Base-by-base conservation (phyloP, 1,140 invertebrate species). In the Araneus ventricosus region DNA sequence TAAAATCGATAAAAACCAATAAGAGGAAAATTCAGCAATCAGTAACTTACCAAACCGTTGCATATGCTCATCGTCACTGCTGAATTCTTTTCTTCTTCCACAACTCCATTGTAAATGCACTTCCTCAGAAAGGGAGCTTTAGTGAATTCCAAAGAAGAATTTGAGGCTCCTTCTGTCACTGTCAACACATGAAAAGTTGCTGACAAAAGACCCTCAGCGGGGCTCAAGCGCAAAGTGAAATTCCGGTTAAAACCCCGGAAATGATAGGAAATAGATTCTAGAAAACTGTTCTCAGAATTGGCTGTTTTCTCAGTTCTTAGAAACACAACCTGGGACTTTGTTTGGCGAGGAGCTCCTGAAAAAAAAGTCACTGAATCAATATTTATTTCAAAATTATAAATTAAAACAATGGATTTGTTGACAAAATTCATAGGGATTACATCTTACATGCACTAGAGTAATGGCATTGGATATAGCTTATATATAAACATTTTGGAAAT, bases 1-100 rank as follows among this genome's bases (percentile, higher is more conserved):
- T 52, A 52, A 17, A 52, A 52, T 52, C 24, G 3, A 67, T n/a
- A 67, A n/a, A 24, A 67, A 67, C 24, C 8, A 67, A 7, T 67
- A 14, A 1, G 8, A 67, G 10, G 0, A 30, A 30, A n/a, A n/a
- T 30, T 27, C 24, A n/a, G 5, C 30, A 63, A 37, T 41, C 4
- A n/a, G 57, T 39, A 20, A 90, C 89, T 90, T 57, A 90, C 89
- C 89, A 84, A 30, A 39, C 89, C 89, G 17, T 84, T 27, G 24
- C 89, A 90, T 37, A 63, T 24, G 30, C 67, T 90, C 24, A 90
- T 2, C 10, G 67, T 52, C 0, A 82, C 89, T 67, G 34, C 59
- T 39, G 89, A 90, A 52, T 67, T 80, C 22, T 34, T 63, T 59
- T 90, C 89, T 27, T 63, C n/a, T 37, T 61, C 24, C n/a, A 90